Conservation (phyloP, 2,113 vertebrate species). For the Myotis davidii region DNA sequence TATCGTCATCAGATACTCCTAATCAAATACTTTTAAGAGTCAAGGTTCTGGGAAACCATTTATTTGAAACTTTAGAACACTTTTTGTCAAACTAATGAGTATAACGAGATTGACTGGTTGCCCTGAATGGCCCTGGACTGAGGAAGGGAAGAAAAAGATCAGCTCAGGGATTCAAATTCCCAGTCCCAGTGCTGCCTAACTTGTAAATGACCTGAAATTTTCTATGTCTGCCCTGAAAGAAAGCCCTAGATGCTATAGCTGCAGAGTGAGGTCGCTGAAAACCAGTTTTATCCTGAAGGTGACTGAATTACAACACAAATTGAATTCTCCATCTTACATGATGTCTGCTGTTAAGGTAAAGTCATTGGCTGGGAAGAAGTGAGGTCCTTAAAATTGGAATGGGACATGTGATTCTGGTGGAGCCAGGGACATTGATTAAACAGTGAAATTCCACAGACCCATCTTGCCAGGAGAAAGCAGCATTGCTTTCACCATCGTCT, state of each 20-base stretch:
- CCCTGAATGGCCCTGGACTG: background rate
- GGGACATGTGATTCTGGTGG: background rate
- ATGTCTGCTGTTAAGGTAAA: background rate
- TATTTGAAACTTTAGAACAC: background rate
- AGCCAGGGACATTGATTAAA: background rate
- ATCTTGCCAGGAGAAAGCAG: background rate
- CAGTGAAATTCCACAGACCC: background rate
- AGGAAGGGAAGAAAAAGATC: background rate
- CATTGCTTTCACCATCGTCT: background rate
- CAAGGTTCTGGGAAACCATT: background rate
- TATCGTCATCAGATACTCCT: background rate
- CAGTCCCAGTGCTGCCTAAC: background rate
- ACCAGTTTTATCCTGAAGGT: background rate
- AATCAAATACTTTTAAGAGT: background rate
- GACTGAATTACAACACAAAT: background rate
- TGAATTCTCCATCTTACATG: background rate
- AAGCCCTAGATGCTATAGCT: background rate
- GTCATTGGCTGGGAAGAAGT: background rate
- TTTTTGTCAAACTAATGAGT: background rate
- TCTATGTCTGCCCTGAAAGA: background rate
- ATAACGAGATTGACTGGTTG: background rate
- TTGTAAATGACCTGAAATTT: background rate
- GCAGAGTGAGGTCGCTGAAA: background rate
- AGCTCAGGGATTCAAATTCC: background rate
- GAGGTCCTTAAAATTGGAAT: background rate